A percentile compares a stretch with the other conserved stretches of the same genome.
Conservation (phyloP, 2,113 vertebrate genomes). For the Pteropus alecto region DNA sequence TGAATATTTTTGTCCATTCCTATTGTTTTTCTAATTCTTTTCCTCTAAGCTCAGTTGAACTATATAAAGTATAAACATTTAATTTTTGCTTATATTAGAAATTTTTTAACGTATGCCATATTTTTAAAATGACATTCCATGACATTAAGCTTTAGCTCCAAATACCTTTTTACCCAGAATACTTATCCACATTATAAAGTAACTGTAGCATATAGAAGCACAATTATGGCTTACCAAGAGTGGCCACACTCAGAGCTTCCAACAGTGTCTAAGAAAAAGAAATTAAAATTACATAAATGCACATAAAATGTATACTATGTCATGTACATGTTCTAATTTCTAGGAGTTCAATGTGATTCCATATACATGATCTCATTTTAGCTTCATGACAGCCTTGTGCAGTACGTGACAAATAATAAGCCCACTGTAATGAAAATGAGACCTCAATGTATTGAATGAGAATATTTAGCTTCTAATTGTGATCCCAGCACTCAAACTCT, state of each 20-base stretch:
- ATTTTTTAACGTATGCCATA: not conserved
- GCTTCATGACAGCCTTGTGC: not conserved
- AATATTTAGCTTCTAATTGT: slow-evolving; percentile 29
- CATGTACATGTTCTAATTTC: not conserved
- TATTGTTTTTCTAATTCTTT: slow-evolving; percentile 35
- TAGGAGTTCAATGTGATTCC: not conserved
- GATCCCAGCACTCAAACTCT: not conserved
- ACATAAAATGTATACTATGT: not conserved
- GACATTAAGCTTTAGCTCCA: slow-evolving; percentile 20
- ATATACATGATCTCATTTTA: not conserved
- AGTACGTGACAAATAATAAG: not conserved
- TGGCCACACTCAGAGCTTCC: slow-evolving; percentile 92
- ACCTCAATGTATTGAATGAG: not conserved
- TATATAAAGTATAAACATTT: slow-evolving; percentile 38
- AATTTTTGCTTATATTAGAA: slow-evolving; percentile 22
- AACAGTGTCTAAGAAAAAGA: slow-evolving; percentile 87
- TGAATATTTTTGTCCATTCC: not conserved
- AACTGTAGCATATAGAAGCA: not conserved
- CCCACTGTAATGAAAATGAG: not conserved
- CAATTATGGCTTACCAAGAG: slow-evolving; percentile 84
- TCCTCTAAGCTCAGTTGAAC: not conserved
- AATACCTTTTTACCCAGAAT: not conserved
- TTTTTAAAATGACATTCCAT: slow-evolving; percentile 28
- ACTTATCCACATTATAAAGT: not conserved
- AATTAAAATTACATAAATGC: slow-evolving; percentile 27